These are phyloP conservation scores for Trichomalopsis sarcophagae DNA, from an alignment of 1,140 invertebrate genomes.

Conservation along the genomic window DNA sequence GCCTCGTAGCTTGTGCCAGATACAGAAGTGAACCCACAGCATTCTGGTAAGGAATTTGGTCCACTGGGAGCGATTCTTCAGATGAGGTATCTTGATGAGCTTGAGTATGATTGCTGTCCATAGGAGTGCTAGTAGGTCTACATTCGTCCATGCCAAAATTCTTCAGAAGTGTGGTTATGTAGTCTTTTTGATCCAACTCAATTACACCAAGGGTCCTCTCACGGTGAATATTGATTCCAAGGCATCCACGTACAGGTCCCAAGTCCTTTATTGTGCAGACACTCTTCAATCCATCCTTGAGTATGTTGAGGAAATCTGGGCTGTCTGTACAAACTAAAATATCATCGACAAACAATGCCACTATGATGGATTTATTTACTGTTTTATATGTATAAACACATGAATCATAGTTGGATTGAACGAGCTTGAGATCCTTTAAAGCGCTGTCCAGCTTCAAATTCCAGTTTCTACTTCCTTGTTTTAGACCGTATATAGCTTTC, in stretches of 20 bases:
- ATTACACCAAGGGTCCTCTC: background rate
- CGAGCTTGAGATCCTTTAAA: too few relatives aligned
- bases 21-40: constrained; percentile 65
- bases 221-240: background rate
- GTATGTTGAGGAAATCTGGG: background rate
- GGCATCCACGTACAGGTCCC: background rate
- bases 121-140: too few relatives aligned
- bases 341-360: background rate
- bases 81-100: too few relatives aligned
- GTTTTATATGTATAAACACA: background rate
- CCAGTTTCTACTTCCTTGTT: too few relatives aligned
- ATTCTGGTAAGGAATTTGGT: constrained; percentile 56
- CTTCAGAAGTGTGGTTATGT: background rate
- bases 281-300: background rate
- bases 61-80: background rate
- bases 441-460: too few relatives aligned
- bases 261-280: too few relatives aligned
- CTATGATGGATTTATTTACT: background rate
- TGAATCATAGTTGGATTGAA: background rate
- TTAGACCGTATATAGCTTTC: too few relatives aligned
- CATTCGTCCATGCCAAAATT: too few relatives aligned
- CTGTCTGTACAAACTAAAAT: background rate
- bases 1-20: constrained; percentile 61
- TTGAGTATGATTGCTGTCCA: background rate
- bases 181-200: background rate